These are phyloP conservation scores for Bunonema sp. DNA, from an alignment of 2,888 invertebrate species.

Conservation along the genomic window DNA sequence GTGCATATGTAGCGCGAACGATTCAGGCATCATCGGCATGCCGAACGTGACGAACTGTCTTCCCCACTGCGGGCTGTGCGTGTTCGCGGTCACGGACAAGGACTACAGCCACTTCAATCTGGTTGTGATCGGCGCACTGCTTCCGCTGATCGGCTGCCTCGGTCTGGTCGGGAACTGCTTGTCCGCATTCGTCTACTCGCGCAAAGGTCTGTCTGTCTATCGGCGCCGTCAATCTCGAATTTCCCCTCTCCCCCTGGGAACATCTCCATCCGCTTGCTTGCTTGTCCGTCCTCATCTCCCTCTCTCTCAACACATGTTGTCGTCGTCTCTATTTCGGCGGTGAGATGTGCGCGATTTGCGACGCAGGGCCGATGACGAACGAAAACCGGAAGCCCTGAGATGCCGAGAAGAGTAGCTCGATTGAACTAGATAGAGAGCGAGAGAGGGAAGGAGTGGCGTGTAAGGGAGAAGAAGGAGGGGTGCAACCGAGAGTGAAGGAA, in stretches of 20 bases:
- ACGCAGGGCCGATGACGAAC: not conserved
- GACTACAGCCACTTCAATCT: conserved; percentile 16
- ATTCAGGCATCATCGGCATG: too few species aligned
- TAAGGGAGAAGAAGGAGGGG: not conserved
- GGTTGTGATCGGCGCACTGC: conserved; percentile 30
- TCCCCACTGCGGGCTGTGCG: conserved; percentile 22
- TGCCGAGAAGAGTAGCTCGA: not conserved
- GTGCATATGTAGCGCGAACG: too few species aligned
- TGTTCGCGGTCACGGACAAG: conserved; percentile 5
- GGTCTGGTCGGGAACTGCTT: conserved; percentile 37
- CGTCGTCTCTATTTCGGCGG: not conserved
- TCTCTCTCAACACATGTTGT: not conserved
- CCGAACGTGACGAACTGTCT: conserved; percentile 24
- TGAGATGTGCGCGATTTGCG: not conserved
- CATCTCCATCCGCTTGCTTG: not conserved
- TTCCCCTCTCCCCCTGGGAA: not conserved
- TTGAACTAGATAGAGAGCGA: not conserved
- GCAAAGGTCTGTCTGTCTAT: conserved; percentile 26
- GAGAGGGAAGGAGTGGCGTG: not conserved
- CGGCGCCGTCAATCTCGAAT: not conserved
- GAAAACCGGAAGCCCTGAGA: not conserved
- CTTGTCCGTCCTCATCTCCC: not conserved
- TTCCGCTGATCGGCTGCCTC: conserved; percentile 34
- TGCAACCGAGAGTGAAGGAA: not conserved
- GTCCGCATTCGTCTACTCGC: conserved; percentile 37